Evolutionary conservation across 2,113 vertebrate species (phyloP).

Genomic region (Oryzias javanicus): DNA sequence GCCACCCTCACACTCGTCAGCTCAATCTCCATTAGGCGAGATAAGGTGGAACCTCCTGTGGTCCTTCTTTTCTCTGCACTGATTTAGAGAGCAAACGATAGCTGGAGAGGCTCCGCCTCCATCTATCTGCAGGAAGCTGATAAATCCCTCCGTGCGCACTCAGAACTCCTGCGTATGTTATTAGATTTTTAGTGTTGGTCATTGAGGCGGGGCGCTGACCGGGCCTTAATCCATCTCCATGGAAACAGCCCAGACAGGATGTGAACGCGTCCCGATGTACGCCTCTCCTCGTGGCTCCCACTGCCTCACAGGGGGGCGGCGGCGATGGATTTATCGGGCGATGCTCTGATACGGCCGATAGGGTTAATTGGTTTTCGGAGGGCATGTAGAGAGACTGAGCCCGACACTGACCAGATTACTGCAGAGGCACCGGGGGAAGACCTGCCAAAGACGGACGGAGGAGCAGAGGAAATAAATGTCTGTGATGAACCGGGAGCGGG

Average conservation of each 20-base stretch:
- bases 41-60: conserved; percentile 46
- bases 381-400: conserved; percentile 53
- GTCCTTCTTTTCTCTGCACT: conserved; percentile 24
- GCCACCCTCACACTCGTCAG: conserved; percentile 12
- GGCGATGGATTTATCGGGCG: conserved; percentile 56
- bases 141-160: conserved; percentile 37
- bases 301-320: conserved; percentile 22
- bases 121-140: conserved; percentile 39
- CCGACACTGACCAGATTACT: conserved; percentile 56
- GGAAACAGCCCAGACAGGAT: conserved; percentile 42
- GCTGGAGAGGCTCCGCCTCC: conserved; percentile 29
- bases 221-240: conserved; percentile 46
- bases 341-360: conserved; percentile 63
- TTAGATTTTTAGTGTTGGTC: conserved; percentile 27
- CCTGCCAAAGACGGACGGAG: conserved; percentile 21
- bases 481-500: conserved; percentile 25
- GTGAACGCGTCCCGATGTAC: conserved; percentile 11
- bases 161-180: neutral
- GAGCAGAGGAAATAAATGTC: conserved; percentile 34
- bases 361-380: conserved; percentile 74
- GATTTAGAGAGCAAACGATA: conserved; percentile 30
- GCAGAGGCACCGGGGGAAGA: conserved; percentile 38
- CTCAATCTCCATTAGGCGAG: conserved; percentile 34
- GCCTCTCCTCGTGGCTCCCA: conserved; percentile 30
- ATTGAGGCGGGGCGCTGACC: conserved; percentile 29